Evolutionary conservation across 2,113 vertebrate species (phyloP).

Genomic region (Hucho hucho): DNA sequence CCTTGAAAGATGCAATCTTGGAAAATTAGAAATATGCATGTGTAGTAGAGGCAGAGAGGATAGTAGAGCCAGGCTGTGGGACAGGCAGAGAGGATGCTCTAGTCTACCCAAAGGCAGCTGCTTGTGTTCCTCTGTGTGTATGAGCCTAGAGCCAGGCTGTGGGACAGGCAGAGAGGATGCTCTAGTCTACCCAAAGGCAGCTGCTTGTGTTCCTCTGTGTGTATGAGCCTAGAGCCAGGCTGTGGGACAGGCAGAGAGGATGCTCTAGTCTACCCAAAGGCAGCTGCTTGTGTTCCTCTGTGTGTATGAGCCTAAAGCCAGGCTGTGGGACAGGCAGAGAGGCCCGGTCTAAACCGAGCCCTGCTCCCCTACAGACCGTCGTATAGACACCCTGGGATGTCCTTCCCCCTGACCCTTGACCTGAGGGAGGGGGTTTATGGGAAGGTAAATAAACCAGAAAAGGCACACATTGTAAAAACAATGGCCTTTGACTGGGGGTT

Average conservation of each 20-base stretch:
- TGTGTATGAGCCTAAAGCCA: too few species aligned
- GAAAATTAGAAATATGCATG: too few species aligned
- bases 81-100: not conserved
- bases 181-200: too few species aligned
- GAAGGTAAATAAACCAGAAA: constrained; percentile 28
- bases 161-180: not conserved
- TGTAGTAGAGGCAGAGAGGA: not conserved
- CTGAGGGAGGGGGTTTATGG: not conserved
- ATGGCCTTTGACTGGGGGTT: constrained; percentile 1
- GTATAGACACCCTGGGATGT: not conserved
- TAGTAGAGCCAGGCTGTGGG: too few species aligned
- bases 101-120: too few species aligned
- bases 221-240: too few species aligned
- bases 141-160: too few species aligned
- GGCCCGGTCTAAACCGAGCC: constrained; percentile 9
- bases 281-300: too few species aligned
- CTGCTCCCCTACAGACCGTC: not conserved
- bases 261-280: too few species aligned
- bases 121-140: too few species aligned
- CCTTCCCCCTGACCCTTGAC: constrained; percentile 5
- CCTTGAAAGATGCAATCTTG: too few species aligned
- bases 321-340: not conserved
- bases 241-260: not conserved
- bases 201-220: too few species aligned
- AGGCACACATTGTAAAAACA: constrained; percentile 10